Percentiles rank a stretch among this genome's conserved stretches.
phyloP scores from a whole-genome alignment of 2,888 invertebrate genomes.

The Drosophila buzzatii region DNA sequence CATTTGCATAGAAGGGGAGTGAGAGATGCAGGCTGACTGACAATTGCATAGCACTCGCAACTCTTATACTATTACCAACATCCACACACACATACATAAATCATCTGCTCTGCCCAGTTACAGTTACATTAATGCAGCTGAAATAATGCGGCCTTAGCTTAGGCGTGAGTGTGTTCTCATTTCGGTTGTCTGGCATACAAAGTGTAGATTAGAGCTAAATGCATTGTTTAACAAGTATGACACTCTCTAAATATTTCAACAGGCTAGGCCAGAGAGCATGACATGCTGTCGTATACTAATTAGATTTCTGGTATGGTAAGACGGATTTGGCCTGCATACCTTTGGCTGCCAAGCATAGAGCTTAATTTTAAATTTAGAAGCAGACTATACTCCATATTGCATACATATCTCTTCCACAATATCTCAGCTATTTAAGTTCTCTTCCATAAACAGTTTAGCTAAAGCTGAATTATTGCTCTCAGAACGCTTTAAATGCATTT shows the following conservation, averaged over 20 bases:
- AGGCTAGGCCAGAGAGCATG: too few relatives aligned
- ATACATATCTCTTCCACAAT: not conserved
- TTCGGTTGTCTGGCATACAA: not conserved
- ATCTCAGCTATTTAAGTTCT: not conserved
- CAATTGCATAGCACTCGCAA: constrained; percentile 33
- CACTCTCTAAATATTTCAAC: not conserved
- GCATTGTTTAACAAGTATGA: constrained; percentile 4
- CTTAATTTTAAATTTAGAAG: not conserved
- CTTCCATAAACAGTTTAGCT: not conserved
- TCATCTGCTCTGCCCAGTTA: constrained; percentile 46
- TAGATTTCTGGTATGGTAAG: not conserved
- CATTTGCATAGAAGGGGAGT: constrained; percentile 64
- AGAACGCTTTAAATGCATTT: constrained; percentile 40
- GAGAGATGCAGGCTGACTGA: constrained; percentile 17
- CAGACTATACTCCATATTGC: too few relatives aligned
- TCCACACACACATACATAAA: constrained; percentile 41
- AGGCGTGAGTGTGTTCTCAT: constrained; percentile 10
- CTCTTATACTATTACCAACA: constrained; percentile 17
- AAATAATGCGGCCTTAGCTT: not conserved
- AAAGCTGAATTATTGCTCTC: not conserved
- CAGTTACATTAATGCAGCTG: constrained; percentile 42
- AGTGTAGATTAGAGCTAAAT: not conserved
- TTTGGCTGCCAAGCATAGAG: not conserved
- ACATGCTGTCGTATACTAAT: not conserved
- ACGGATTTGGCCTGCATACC: not conserved